phyloP scores from a whole-genome alignment of 30 jellyfish, hydroid and myxozoan genomes.

The Turritopsis dohrnii region DNA sequence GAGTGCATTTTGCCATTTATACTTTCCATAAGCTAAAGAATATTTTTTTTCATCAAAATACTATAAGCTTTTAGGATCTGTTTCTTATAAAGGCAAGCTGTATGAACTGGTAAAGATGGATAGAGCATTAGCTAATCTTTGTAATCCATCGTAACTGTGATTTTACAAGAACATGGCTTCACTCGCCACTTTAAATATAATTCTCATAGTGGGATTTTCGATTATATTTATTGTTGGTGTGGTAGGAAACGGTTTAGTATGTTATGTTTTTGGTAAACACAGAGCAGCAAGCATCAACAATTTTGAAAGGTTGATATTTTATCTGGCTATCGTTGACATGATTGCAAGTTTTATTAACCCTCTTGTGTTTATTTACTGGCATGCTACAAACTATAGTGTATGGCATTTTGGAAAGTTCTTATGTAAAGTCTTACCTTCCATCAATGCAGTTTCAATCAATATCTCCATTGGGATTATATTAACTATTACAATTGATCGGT shows the following conservation, averaged over 20 bases:
- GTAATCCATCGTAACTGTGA: neutral
- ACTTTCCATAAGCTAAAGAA: neutral
- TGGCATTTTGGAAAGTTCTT: conserved; percentile 10
- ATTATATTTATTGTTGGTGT: neutral
- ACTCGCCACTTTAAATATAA: neutral
- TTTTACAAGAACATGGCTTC: neutral
- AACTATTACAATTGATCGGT: conserved; percentile 10
- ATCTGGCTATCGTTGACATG: conserved; percentile 1
- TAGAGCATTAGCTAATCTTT: neutral
- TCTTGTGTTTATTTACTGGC: neutral
- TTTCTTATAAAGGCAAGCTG: neutral
- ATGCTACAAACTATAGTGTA: neutral
- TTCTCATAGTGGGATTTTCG: neutral
- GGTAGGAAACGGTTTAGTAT: neutral
- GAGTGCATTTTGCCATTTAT: neutral
- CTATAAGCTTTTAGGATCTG: neutral
- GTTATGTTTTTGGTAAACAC: neutral
- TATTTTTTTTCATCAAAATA: neutral
- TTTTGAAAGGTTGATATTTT: neutral
- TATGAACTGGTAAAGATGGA: neutral
- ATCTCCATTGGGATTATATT: conserved; percentile 7
- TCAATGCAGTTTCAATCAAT: neutral
- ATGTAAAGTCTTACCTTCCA: neutral
- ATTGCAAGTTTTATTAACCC: conserved; percentile 14
- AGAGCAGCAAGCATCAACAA: neutral